Evolutionary conservation across 2,888 invertebrate genomes (phyloP), one percentile per base, ranked within the genome.

Genomic region (Hemithea aestivaria): DNA sequence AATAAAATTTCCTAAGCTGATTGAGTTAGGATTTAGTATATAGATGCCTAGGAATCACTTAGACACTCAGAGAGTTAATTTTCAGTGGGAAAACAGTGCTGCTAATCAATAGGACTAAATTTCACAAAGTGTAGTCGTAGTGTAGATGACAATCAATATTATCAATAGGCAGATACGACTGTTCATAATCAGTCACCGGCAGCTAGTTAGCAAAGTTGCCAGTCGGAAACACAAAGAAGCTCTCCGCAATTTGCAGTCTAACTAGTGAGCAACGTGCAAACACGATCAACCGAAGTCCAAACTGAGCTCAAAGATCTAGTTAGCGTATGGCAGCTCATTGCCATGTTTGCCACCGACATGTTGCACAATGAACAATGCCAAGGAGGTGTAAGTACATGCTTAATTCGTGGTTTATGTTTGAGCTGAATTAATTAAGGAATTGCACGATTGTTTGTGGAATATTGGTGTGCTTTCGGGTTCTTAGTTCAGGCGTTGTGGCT

Each of bases 221-320:
- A 72, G 62, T 67, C 57, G 56, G 62, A 60, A 78, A 73, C 72
- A 83, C 85, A 87, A 87, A 84, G 85, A 85, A 82, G 69, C 74
- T 60, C 68, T 70, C 70, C 70, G 53, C 74, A 75, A 74, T 75
- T 73, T 68, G 62, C 59, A 68, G 70, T 68, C 80, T 79, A 83
- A 83, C 83, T 81, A 82, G 79, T 66, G 68, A 70, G 66, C 64
- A 72, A 54, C 60, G 65, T 55, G 66, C 64, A 81, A 81, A 82
- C 67, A 79, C 74, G 72, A 83, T 80, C 75, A 77, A 75, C 78
- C 75, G 60, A 73, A 73, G 76, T 72, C 77, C 73, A 73, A 77
- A 79, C 76, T 76, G 63, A 65, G 70, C 66, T 80, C 79, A 82
- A 83, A 80, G 83, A 84, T 85, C 78, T 83, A 77, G 82, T 83